These are phyloP conservation scores for Danaus plexippus DNA, from an alignment of 1,140 invertebrate species.

Conservation along the genomic window DNA sequence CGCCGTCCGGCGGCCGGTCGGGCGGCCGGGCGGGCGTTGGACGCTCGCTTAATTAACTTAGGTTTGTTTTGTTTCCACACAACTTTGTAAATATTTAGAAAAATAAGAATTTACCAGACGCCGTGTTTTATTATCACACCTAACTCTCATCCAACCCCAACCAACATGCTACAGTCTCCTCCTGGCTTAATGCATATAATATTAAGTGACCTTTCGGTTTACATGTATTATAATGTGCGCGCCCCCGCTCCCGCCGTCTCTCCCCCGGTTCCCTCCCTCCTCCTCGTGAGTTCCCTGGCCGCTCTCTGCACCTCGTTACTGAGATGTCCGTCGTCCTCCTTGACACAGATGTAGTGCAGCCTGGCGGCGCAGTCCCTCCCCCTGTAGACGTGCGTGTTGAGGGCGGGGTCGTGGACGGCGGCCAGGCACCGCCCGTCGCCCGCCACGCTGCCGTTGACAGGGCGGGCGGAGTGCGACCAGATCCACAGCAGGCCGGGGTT, in stretches of 20 bases:
- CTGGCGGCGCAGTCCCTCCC: slow-evolving; percentile 80
- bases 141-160: neutral
- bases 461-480: slow-evolving; percentile 84
- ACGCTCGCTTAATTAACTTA: slow-evolving; percentile 31
- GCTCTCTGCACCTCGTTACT: slow-evolving; percentile 76
- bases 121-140: slow-evolving; percentile 1
- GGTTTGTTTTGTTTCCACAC: slow-evolving; percentile 49
- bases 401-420: slow-evolving; percentile 68
- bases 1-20: too few relatives aligned
- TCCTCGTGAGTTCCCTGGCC: slow-evolving; percentile 17
- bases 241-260: neutral
- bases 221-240: neutral
- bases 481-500: slow-evolving; percentile 89
- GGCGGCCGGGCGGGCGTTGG: too few relatives aligned
- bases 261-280: neutral
- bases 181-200: neutral
- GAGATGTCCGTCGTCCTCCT: slow-evolving; percentile 76
- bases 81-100: slow-evolving; percentile 54
- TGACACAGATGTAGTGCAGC: slow-evolving; percentile 80
- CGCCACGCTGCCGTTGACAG: slow-evolving; percentile 66
- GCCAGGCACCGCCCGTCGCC: slow-evolving; percentile 60
- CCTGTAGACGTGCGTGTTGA: slow-evolving; percentile 77
- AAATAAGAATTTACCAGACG: slow-evolving; percentile 46
- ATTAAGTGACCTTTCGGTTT: slow-evolving; percentile 1
- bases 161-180: too few relatives aligned